phyloP scores from a whole-genome alignment of 2,113 vertebrate genomes.

The Paramisgurnus dabryanus region DNA sequence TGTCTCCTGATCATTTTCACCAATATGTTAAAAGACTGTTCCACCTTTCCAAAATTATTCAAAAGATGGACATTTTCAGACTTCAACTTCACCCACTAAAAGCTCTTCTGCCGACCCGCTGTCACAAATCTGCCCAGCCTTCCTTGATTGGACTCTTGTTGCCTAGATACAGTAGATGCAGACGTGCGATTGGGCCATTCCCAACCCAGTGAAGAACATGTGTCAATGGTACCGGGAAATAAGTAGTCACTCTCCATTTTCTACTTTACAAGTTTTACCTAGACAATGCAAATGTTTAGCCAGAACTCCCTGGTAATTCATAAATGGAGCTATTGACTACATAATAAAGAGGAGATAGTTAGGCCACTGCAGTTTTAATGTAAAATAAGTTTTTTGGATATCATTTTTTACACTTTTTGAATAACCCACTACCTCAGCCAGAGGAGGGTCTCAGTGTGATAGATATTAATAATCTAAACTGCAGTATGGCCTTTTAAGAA shows the following conservation, averaged over 20 bases:
- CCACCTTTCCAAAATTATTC: background rate
- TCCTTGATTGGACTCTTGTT: slow-evolving; percentile 86
- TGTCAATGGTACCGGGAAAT: slow-evolving; percentile 86
- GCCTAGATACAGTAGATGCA: slow-evolving; percentile 86
- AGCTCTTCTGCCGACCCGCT: slow-evolving; percentile 68
- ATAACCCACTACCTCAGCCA: background rate
- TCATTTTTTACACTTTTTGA: background rate
- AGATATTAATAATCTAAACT: slow-evolving; percentile 25
- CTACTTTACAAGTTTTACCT: slow-evolving; percentile 42
- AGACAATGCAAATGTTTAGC: slow-evolving; percentile 55
- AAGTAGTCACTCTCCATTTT: slow-evolving; percentile 69
- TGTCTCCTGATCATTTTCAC: background rate
- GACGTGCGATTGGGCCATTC: slow-evolving; percentile 80
- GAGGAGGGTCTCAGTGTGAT: background rate
- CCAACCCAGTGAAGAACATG: slow-evolving; percentile 81
- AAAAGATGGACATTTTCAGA: slow-evolving; percentile 17
- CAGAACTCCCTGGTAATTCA: slow-evolving; percentile 42
- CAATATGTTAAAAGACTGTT: slow-evolving; percentile 16
- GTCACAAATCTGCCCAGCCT: slow-evolving; percentile 80
- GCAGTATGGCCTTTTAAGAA: slow-evolving; percentile 41
- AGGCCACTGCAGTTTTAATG: slow-evolving; percentile 51
- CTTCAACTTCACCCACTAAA: slow-evolving; percentile 52
- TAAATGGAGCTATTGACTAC: slow-evolving; percentile 44
- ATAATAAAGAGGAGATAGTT: slow-evolving; percentile 23
- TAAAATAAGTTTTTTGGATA: background rate